Percentiles rank a stretch among this genome's conserved stretches.
Conservation (phyloP, 2,888 invertebrate genomes). For the Sepiola atlantica region DNA sequence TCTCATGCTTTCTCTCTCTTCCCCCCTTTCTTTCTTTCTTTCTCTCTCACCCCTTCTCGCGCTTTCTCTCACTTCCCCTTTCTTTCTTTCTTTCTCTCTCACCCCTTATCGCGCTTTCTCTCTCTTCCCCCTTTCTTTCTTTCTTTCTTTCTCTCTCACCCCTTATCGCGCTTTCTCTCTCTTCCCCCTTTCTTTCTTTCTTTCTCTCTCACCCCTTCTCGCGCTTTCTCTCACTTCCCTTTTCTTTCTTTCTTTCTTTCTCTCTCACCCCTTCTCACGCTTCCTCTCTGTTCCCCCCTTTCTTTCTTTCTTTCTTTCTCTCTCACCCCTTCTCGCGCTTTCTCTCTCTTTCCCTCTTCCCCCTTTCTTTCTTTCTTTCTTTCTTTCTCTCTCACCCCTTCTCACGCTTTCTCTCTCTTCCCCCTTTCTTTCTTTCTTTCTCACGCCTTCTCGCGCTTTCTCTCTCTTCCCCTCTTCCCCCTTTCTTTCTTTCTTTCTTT, state of each 20-base stretch:
- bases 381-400: not conserved
- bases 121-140: slow-evolving; percentile 43
- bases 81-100: slow-evolving; percentile 43
- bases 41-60: not conserved
- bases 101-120: too few species aligned
- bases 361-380: not conserved
- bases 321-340: not conserved
- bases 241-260: not conserved
- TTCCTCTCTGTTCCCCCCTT: not conserved
- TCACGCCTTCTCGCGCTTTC: not conserved
- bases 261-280: not conserved
- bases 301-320: not conserved
- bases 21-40: not conserved
- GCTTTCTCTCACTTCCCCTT: not conserved
- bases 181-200: slow-evolving; percentile 49
- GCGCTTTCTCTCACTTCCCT: not conserved
- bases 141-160: not conserved
- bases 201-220: slow-evolving; percentile 40
- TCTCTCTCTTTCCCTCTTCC: not conserved
- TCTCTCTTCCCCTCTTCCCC: not conserved
- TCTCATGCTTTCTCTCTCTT: not conserved
- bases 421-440: not conserved
- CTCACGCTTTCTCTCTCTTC: not conserved
- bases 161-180: slow-evolving; percentile 50
- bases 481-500: not conserved